Evolutionary conservation across 2,113 vertebrate species (phyloP).

Genomic region (Alligator mississippiensis): DNA sequence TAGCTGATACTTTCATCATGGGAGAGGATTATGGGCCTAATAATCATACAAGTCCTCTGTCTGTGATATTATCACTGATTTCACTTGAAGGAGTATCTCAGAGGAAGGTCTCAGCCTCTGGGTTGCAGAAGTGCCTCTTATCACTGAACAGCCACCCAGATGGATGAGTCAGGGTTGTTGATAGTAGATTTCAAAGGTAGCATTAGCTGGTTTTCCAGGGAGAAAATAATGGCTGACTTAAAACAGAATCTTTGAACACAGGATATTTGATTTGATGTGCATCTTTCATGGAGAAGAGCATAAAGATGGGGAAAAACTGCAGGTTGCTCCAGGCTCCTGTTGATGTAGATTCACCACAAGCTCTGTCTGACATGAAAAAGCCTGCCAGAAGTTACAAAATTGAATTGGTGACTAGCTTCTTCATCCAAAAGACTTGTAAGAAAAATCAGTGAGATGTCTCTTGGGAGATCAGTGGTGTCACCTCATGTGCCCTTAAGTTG

Average conservation of each 20-base stretch:
- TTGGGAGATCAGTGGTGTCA: constrained; percentile 31
- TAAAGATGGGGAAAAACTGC: constrained; percentile 35
- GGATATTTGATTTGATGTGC: constrained; percentile 43
- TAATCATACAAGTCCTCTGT: neutral
- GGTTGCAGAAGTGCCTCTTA: constrained; percentile 19
- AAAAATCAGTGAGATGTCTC: constrained; percentile 21
- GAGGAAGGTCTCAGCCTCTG: constrained; percentile 27
- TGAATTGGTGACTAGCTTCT: constrained; percentile 35
- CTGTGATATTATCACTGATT: constrained; percentile 31
- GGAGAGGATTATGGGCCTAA: constrained; percentile 33
- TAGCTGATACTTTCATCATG: neutral
- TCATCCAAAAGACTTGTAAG: constrained; percentile 14
- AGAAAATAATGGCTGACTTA: neutral
- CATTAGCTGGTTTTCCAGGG: neutral
- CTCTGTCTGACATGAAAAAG: neutral
- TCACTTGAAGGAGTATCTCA: constrained; percentile 27
- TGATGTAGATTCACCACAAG: constrained; percentile 9
- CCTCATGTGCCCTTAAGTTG: constrained; percentile 36
- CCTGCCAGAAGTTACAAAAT: constrained; percentile 37
- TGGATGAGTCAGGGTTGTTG: constrained; percentile 56
- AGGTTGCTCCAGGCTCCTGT: constrained; percentile 5
- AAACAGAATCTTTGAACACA: constrained; percentile 14
- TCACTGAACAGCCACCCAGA: constrained; percentile 54
- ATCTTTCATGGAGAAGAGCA: constrained; percentile 12
- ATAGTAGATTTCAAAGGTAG: constrained; percentile 36